Evolutionary conservation across 1,140 invertebrate species (phyloP), one percentile per base, ranked within the genome.

Genomic region (Triops cancriformis): DNA sequence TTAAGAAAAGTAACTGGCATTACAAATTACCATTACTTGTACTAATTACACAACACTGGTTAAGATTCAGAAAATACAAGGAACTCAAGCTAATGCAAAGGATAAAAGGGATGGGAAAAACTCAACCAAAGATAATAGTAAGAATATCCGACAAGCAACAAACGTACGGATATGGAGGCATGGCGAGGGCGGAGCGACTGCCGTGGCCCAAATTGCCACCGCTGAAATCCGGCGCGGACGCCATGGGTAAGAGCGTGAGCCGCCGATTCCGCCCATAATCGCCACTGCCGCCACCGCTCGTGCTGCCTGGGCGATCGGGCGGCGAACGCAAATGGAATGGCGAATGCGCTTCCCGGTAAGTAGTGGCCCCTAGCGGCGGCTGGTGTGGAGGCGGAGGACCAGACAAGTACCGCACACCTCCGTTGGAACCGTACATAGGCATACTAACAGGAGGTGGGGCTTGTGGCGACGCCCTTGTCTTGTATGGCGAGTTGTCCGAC

Each of bases 251-350:
- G 4, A 76, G 78, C 1, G 73, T 75, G 5, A 80, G 73, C 41
- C 73, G 78, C 18, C 51, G 51, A 11, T 72, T 72, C 37, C 75
- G 31, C 31, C 78, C 73, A 78, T 76, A 79, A 74, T 77, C 76
- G 10, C 72, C 73, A 64, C 14, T 64, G 5, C 51, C 51, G 18
- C 18, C 23, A 18, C 7, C 7, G 31, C 31, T 37, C 31, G 31
- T 64, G 51, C 23, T 64, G 51, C n/a, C 51, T 45, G 73, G 42
- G 1, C 51, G 73, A 73, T 76, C 72, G 43, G 74, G 77, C 23
- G 73, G 72, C 64, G 74, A 74, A 18, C 74, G 79, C 14, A 79
- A 23, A 76, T 74, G 43, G 74, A 75, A 77, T 23, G 73, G 51
- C 12, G 79, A n/a, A 18, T 31, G 64, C 14, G 78, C 74, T 26